A percentile compares a stretch with the other conserved stretches of the same genome.
Conservation (phyloP, 2,888 invertebrate species). For the Dioctria rufipes region DNA sequence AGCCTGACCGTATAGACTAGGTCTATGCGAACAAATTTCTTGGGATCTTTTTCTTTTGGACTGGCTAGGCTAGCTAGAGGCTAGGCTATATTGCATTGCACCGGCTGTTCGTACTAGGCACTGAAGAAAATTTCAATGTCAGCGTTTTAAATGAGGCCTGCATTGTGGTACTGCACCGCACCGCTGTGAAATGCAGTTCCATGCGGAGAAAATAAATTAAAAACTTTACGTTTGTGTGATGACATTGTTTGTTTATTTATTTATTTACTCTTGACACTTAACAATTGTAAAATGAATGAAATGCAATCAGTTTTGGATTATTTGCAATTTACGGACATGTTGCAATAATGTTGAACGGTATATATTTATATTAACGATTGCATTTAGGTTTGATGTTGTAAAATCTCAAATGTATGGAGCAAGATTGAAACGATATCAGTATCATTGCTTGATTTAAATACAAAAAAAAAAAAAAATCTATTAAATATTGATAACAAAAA, state of each 20-base stretch:
- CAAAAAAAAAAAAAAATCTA: too few species aligned
- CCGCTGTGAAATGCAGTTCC: not conserved
- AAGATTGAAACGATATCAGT: too few species aligned
- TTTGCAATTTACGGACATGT: not conserved
- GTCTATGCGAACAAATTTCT: too few species aligned
- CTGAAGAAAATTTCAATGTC: conserved; percentile 33
- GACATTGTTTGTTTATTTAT: conserved; percentile 19
- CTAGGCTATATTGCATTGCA: not conserved
- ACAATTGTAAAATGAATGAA: conserved; percentile 2
- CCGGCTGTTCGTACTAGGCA: not conserved
- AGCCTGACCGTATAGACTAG: not conserved
- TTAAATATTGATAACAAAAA: too few species aligned
- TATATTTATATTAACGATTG: not conserved
- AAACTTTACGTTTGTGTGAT: not conserved
- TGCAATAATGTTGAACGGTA: not conserved
- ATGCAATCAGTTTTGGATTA: conserved; percentile 28
- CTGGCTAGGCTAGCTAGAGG: too few species aligned
- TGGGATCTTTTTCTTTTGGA: too few species aligned
- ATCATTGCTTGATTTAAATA: too few species aligned
- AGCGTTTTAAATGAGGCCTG: conserved; percentile 31
- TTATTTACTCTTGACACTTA: conserved; percentile 3
- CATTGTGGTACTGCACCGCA: not conserved
- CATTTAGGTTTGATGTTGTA: too few species aligned
- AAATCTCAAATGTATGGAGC: too few species aligned
- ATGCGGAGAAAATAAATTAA: conserved; percentile 6